Base-by-base conservation (phyloP, 2,888 invertebrate genomes). In the Pandemis corylana region DNA sequence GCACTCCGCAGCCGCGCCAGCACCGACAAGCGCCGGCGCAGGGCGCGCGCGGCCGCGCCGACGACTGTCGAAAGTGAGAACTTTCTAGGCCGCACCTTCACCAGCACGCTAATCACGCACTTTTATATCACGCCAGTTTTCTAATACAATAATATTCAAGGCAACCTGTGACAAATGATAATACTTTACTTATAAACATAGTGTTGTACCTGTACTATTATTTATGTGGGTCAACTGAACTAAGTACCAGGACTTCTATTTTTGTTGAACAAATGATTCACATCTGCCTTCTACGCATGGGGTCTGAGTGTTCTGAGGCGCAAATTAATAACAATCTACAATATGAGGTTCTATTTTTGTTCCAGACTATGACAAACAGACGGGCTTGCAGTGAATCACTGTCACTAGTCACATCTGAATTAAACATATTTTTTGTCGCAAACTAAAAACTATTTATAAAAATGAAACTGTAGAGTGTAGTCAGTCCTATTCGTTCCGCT, bases 71-170 rank as follows among this genome's bases (percentile, higher is more conserved):
- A 93, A 93, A 93, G 93, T 92, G 84, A 87, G 76, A 83, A 89
- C 90, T 93, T 93, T 93, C 93, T 93, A 92, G 91, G 90, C 87
- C 90, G 88, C 84, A 87, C 77, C 85, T 88, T 84, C 84, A 81
- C 84, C 84, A 88, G 88, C 90, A 91, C 89, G 88, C 89, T 88
- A 86, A 90, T 89, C 90, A 90, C 89, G 89, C 86, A 88, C 88
- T 91, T 90, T 89, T 90, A 87, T 89, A 88, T 87, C 82, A 84
- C 81, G 83, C 80, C 80, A 84, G 83, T 87, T 90, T 90, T 90
- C 90, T 90, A 90, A 87, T 87, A 79, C 78, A 76, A 79, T 79
- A 80, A 64, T 65, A 72, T 71, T 68, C 56, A 70, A 66, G 66
- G 66, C 62, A 53, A 66, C 51, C 59, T 53, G 70, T 66, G 36